Evolutionary conservation across 2,113 vertebrate species (phyloP), one percentile per base, ranked within the genome.

Genomic region (Chloropsis cyanopogon): DNA sequence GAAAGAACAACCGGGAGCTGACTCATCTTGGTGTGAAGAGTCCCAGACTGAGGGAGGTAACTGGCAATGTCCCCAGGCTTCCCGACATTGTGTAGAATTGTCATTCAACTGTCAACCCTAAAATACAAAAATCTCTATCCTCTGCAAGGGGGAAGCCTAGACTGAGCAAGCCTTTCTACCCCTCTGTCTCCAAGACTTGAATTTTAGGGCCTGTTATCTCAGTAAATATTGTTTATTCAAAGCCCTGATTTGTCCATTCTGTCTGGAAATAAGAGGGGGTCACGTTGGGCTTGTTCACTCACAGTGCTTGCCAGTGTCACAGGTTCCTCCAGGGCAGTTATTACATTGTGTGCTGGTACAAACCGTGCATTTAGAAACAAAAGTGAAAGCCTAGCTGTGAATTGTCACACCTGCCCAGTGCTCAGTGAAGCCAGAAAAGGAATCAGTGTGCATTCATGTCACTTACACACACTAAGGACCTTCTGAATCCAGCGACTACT

Each of bases 401-500:
- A 42, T 7, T 82, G 37, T 71, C 75, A 65, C 50, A 64, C 21
- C 50, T 20, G n/a, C 42, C 53, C n/a, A 64, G 75, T 88, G 70
- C 41, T 33, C 86, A 93, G 5, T 16, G 8, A 77, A 82, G 37
- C 59, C 42, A 63, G 52, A 84, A 94, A 52, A 64, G 21, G 26
- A 81, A 81, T 54, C 60, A 21, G 37, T 8, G 23, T 73, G 66
- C 15, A 35, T 47, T 71, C 23, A 16, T 5, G 0, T 92, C 29
- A 7, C 46, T 86, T 63, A 49, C 10, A 63, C 33, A 75, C 47
- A 63, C 26, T 78, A 68, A 60, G 11, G 35, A 78, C 64, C 83
- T 92, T 85, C 25, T 44, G n/a, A 90, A 88, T 71, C 35, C 64
- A 92, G 56, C 47, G 35, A 92, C 80, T 73, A 63, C 59, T 75